phyloP scores from a whole-genome alignment of 2,888 invertebrate genomes.

The Carcina quercana region DNA sequence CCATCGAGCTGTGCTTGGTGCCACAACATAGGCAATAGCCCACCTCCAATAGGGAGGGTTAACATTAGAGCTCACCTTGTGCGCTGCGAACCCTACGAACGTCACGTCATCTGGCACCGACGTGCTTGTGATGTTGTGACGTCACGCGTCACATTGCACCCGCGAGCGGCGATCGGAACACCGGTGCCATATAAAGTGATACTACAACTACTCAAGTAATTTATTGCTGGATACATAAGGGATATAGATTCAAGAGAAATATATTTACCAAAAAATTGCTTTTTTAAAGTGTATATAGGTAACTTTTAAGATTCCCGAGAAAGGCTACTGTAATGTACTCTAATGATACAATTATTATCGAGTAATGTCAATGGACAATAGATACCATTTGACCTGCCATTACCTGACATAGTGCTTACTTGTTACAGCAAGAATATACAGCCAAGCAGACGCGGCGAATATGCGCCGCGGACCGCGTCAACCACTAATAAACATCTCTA shows the following conservation, averaged over 20 bases:
- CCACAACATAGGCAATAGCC: constrained; percentile 71
- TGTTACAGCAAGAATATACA: constrained; percentile 68
- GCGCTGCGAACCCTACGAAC: constrained; percentile 69
- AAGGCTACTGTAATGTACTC: constrained; percentile 74
- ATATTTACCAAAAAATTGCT: constrained; percentile 68
- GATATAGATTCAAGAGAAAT: constrained; percentile 73
- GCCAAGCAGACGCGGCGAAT: constrained; percentile 51
- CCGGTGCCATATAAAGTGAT: constrained; percentile 54
- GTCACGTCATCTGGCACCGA: constrained; percentile 45
- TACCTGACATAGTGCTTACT: constrained; percentile 63
- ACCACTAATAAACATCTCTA: constrained; percentile 61
- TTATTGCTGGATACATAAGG: constrained; percentile 74
- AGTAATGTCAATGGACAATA: constrained; percentile 73
- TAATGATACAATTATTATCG: constrained; percentile 75
- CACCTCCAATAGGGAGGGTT: constrained; percentile 74
- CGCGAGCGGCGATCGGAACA: constrained; percentile 27
- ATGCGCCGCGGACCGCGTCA: constrained; percentile 44
- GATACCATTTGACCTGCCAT: constrained; percentile 70
- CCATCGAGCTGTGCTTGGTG: constrained; percentile 67
- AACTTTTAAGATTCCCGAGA: constrained; percentile 72
- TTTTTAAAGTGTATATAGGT: constrained; percentile 71
- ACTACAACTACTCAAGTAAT: constrained; percentile 69
- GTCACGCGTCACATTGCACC: too few relatives aligned
- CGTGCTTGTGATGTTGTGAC: too few relatives aligned
- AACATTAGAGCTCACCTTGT: constrained; percentile 73